phyloP scores from a whole-genome alignment of 2,888 invertebrate species.

The Drosophila mulleri region DNA sequence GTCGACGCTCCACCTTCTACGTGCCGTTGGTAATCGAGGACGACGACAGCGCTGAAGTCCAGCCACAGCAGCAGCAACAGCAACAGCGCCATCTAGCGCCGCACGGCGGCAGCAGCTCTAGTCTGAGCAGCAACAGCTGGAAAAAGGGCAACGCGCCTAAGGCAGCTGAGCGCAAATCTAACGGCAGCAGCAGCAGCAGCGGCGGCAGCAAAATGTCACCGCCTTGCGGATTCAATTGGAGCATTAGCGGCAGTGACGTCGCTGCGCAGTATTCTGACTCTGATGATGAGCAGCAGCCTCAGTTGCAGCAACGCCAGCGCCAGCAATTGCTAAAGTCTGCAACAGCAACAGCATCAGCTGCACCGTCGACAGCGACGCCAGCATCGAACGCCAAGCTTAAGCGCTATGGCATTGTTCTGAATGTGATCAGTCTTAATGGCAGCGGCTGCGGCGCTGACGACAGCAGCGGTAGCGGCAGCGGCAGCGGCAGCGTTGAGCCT shows the following conservation, averaged over 20 bases:
- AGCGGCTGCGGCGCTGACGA: conserved; percentile 13
- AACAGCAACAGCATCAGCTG: conserved; percentile 31
- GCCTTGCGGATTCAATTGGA: conserved; percentile 85
- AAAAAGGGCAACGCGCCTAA: conserved; percentile 56
- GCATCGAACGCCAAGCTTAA: conserved; percentile 80
- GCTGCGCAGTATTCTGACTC: conserved; percentile 78
- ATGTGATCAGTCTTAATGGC: conserved; percentile 82
- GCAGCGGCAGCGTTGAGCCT: conserved; percentile 16
- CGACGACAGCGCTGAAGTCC: conserved; percentile 65
- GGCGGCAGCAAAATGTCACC: conserved; percentile 77
- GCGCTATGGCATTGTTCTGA: conserved; percentile 84
- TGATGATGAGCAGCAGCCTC: conserved; percentile 73
- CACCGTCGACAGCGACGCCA: conserved; percentile 11
- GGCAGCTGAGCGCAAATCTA: conserved; percentile 18
- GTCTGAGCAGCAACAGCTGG: conserved; percentile 57
- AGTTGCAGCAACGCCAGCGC: conserved; percentile 63
- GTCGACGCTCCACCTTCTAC: conserved; percentile 91
- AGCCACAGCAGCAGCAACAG: conserved; percentile 28
- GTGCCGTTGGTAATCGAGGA: conserved; percentile 87
- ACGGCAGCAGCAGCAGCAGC: conserved; percentile 19
- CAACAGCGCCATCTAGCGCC: conserved; percentile 27
- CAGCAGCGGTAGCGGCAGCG: conserved; percentile 1
- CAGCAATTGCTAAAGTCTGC: conserved; percentile 50
- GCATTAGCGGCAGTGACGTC: conserved; percentile 79
- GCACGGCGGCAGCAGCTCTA: conserved; percentile 55